Evolutionary conservation across 2,113 vertebrate species (phyloP).

Genomic region (Gadus macrocephalus): DNA sequence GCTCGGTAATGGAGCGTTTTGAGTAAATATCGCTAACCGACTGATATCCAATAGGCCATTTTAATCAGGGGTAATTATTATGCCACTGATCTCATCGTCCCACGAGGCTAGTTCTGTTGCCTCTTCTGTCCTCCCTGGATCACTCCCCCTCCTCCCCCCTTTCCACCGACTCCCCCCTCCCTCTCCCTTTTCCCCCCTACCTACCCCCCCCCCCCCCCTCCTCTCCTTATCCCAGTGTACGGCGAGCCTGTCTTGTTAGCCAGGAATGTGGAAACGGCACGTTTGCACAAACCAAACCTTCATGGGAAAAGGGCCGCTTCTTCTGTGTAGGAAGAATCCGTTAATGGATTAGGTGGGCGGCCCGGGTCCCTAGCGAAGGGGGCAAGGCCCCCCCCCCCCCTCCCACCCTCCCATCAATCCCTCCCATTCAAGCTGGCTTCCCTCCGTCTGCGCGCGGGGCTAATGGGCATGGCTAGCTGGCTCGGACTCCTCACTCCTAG

Average conservation of each 20-base stretch:
- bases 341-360: constrained; percentile 59
- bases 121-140: not conserved
- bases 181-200: too few relatives aligned
- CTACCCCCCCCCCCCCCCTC: constrained; percentile 2
- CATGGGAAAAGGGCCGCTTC: constrained; percentile 58
- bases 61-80: constrained; percentile 51
- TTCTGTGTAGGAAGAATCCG: constrained; percentile 44
- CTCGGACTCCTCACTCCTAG: constrained; percentile 43
- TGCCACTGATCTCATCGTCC: constrained; percentile 18
- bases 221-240: constrained; percentile 10
- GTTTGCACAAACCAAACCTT: constrained; percentile 53
- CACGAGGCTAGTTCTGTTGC: constrained; percentile 39
- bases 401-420: not conserved
- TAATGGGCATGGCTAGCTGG: constrained; percentile 56
- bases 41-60: constrained; percentile 47
- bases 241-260: constrained; percentile 41
- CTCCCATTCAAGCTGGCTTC: constrained; percentile 39
- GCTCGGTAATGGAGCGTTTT: constrained; percentile 40
- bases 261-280: constrained; percentile 52
- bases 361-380: constrained; percentile 46
- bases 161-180: not conserved
- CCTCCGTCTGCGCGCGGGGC: constrained; percentile 33
- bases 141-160: not conserved
- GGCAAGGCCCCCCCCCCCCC: constrained; percentile 16
- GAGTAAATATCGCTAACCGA: constrained; percentile 38